These are phyloP conservation scores for Apodemia hepburni DNA, from an alignment of 2,888 invertebrate genomes.

Conservation along the genomic window DNA sequence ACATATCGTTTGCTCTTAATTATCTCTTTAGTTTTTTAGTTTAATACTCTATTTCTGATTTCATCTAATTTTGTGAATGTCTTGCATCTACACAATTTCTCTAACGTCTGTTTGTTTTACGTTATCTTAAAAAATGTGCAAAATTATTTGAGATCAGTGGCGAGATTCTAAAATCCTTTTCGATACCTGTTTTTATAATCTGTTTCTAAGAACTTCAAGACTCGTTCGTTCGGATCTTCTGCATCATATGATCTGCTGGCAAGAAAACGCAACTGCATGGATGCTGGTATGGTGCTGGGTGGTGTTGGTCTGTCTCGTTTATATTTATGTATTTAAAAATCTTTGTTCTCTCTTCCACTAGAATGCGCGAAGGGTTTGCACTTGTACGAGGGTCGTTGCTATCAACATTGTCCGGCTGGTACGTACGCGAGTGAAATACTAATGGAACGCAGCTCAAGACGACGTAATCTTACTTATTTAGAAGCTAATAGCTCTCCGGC, in stretches of 20 bases:
- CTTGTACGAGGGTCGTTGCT: slow-evolving; percentile 81
- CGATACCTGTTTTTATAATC: slow-evolving; percentile 37
- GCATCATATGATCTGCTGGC: slow-evolving; percentile 57
- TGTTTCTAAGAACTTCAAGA: slow-evolving; percentile 48
- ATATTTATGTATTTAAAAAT: slow-evolving; percentile 54
- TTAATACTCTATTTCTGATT: slow-evolving; percentile 54
- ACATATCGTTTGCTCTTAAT: slow-evolving; percentile 37
- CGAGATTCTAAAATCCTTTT: slow-evolving; percentile 59
- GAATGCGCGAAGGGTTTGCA: slow-evolving; percentile 83
- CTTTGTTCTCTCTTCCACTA: slow-evolving; percentile 77
- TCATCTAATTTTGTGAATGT: slow-evolving; percentile 75
- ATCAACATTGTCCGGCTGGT: slow-evolving; percentile 77
- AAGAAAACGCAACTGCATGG: slow-evolving; percentile 67
- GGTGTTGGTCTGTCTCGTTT: slow-evolving; percentile 56
- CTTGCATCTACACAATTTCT: slow-evolving; percentile 38
- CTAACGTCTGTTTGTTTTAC: slow-evolving; percentile 46
- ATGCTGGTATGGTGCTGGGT: slow-evolving; percentile 66
- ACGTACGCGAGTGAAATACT: slow-evolving; percentile 68
- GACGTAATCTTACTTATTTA: slow-evolving; percentile 61
- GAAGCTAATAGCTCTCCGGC: slow-evolving; percentile 39
- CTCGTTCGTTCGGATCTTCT: slow-evolving; percentile 49
- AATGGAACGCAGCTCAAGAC: slow-evolving; percentile 57
- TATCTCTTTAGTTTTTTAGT: slow-evolving; percentile 29
- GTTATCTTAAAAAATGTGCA: slow-evolving; percentile 38
- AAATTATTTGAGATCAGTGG: slow-evolving; percentile 78